Evolutionary conservation across 2,797 vertebrate species (phyloP).

Genomic region (Microctenopoma lineatum): DNA sequence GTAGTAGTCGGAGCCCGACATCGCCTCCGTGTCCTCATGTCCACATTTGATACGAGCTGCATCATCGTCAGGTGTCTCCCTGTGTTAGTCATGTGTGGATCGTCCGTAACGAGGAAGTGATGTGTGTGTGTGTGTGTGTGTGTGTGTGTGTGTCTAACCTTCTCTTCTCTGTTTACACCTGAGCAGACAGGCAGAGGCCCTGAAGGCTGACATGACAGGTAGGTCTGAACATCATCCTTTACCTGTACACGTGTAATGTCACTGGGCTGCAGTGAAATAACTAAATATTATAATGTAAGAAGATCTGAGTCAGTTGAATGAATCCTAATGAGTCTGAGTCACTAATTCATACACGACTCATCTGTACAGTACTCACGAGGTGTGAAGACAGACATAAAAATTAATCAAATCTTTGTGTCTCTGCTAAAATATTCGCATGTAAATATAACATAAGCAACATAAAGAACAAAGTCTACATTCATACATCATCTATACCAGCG

Average conservation of each 20-base stretch:
- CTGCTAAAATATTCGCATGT: too few relatives aligned
- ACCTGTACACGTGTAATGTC: neutral
- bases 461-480: too few relatives aligned
- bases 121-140: neutral
- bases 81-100: neutral
- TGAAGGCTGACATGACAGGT: constrained; percentile 99
- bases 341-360: too few relatives aligned
- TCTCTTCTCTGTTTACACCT: constrained; percentile 57
- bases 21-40: too few relatives aligned
- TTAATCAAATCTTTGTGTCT: too few relatives aligned
- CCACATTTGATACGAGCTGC: constrained; percentile 6
- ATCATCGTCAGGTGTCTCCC: neutral
- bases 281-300: too few relatives aligned
- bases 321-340: too few relatives aligned
- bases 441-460: too few relatives aligned
- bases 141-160: constrained; percentile 30
- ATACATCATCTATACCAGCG: too few relatives aligned
- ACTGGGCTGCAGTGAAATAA: neutral
- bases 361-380: too few relatives aligned
- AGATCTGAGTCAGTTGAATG: too few relatives aligned
- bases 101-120: constrained; percentile 12
- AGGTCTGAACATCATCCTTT: constrained; percentile 49
- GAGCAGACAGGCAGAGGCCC: constrained; percentile 98
- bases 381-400: too few relatives aligned
- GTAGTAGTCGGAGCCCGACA: constrained; percentile 19